Evolutionary conservation across 2,888 invertebrate species (phyloP).

Genomic region (Pycnomerus fuliginosus): DNA sequence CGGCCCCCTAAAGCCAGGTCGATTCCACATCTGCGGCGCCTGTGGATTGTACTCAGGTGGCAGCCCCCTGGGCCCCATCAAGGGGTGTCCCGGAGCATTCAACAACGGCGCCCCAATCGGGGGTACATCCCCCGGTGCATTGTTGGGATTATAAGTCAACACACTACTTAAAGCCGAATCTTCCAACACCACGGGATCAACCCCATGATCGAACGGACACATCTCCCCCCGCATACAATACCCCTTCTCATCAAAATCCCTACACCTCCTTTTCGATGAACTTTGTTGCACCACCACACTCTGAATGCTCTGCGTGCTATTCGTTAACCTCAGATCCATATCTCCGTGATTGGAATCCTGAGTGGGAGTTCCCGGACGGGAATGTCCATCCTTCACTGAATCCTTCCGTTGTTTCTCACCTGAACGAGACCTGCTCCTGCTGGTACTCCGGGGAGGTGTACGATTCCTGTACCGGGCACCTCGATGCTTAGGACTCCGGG

Average conservation of each 20-base stretch:
- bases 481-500: slow-evolving; percentile 40
- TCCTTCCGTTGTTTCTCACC: slow-evolving; percentile 51
- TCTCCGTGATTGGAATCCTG: slow-evolving; percentile 61
- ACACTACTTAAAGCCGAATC: slow-evolving; percentile 68
- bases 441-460: slow-evolving; percentile 25
- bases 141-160: slow-evolving; percentile 54
- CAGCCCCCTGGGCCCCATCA: slow-evolving; percentile 39
- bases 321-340: slow-evolving; percentile 55
- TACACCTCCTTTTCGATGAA: slow-evolving; percentile 17
- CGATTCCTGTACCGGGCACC: slow-evolving; percentile 30
- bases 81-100: slow-evolving; percentile 49
- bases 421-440: slow-evolving; percentile 37
- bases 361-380: slow-evolving; percentile 56
- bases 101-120: slow-evolving; percentile 33
- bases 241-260: slow-evolving; percentile 78
- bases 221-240: slow-evolving; percentile 92
- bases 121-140: slow-evolving; percentile 31
- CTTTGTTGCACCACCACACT: slow-evolving; percentile 52
- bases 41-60: slow-evolving; percentile 50
- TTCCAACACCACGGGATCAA: slow-evolving; percentile 93
- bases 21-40: slow-evolving; percentile 50
- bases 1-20: slow-evolving; percentile 44
- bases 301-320: slow-evolving; percentile 57
- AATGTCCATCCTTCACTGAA: slow-evolving; percentile 20
- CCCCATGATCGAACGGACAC: slow-evolving; percentile 96